Conservation (phyloP, 2,888 invertebrate species). For the Cataglyphis albicans region DNA sequence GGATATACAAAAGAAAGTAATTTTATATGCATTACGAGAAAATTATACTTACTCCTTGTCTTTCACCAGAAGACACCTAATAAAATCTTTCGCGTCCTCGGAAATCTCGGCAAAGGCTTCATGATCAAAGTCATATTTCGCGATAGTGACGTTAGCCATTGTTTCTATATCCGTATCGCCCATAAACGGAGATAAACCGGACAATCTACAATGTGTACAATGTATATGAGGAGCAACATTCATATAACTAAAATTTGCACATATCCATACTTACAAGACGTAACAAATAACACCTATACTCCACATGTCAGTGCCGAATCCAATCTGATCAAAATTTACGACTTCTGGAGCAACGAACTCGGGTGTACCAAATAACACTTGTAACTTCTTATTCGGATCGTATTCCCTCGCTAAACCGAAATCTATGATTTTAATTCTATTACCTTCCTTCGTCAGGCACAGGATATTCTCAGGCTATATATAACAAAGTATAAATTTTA, state of each 20-base stretch:
- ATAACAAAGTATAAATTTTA: constrained; percentile 56
- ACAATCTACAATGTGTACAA: constrained; percentile 89
- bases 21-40: not conserved
- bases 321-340: constrained; percentile 98
- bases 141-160: constrained; percentile 99
- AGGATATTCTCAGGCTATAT: constrained; percentile 98
- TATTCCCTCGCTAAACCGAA: constrained; percentile 98
- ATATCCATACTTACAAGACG: constrained; percentile 93
- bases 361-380: constrained; percentile 98
- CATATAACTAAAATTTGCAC: not conserved
- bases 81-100: constrained; percentile 98
- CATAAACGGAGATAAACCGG: constrained; percentile 99
- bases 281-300: constrained; percentile 99
- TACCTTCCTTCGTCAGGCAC: constrained; percentile 98
- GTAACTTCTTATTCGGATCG: constrained; percentile 96
- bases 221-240: not conserved
- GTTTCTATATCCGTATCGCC: constrained; percentile 99
- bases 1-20: not conserved
- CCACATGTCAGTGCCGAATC: constrained; percentile 99
- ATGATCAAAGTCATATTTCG: constrained; percentile 98
- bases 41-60: constrained; percentile 93
- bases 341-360: constrained; percentile 99
- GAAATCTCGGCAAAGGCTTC: constrained; percentile 98
- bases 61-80: constrained; percentile 95
- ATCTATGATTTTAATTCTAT: constrained; percentile 99